phyloP scores from a whole-genome alignment of 2,113 vertebrate genomes.

The Hypocryptadius cinnamomeus region DNA sequence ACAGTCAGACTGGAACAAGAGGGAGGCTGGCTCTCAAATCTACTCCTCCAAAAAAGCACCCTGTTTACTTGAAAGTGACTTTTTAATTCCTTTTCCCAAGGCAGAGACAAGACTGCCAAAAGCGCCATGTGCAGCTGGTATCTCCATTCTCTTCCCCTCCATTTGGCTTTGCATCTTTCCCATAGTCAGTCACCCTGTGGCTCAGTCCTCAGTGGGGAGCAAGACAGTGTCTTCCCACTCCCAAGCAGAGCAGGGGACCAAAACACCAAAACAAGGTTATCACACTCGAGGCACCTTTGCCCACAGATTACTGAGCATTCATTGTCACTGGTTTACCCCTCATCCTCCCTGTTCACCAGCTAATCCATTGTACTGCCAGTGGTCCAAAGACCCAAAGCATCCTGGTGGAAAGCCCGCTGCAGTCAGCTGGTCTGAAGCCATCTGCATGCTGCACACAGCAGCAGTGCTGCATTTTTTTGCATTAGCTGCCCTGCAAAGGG shows the following conservation, averaged over 20 bases:
- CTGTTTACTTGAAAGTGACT: not conserved
- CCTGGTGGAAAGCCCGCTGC: not conserved
- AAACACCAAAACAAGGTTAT: not conserved
- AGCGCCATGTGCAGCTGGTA: not conserved
- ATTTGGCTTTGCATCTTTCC: not conserved
- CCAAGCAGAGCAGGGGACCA: not conserved
- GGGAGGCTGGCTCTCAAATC: not conserved
- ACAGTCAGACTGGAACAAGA: not conserved
- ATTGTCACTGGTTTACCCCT: not conserved
- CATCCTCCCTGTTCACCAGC: not conserved
- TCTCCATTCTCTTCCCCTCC: not conserved
- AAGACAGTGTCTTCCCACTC: not conserved
- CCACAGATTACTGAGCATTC: not conserved
- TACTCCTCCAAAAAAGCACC: not conserved
- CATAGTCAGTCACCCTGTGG: not conserved
- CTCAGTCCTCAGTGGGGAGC: not conserved
- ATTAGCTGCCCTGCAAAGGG: not conserved
- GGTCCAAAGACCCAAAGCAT: not conserved
- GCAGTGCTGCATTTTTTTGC: not conserved
- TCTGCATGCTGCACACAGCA: not conserved
- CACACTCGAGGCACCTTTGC: rapidly evolving
- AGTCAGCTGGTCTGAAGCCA: not conserved
- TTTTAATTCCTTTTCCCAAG: not conserved
- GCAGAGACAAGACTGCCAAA: not conserved
- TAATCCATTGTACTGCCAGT: not conserved